Percentiles rank a stretch among this genome's conserved stretches.
Conservation (phyloP, 2,113 vertebrate species). For the Passer montanus region DNA sequence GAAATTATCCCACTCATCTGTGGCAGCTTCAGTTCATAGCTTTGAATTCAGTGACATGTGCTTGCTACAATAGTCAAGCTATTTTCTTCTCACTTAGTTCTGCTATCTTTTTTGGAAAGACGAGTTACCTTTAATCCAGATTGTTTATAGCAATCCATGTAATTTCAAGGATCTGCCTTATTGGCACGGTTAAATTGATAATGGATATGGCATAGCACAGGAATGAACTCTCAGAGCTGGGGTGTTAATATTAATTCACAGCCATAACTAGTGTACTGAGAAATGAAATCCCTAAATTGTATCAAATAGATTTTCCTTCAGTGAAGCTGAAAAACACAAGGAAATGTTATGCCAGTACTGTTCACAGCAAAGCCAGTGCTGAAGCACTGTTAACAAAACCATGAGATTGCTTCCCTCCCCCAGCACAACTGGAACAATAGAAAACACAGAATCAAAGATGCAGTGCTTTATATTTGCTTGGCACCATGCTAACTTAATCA, state of each 20-base stretch:
- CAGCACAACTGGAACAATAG: neutral
- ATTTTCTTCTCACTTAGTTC: neutral
- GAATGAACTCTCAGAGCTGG: neutral
- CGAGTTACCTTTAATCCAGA: neutral
- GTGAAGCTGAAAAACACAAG: neutral
- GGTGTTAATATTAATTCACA: neutral
- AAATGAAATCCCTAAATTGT: neutral
- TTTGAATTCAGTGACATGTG: neutral
- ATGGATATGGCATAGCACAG: neutral
- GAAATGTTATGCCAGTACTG: neutral
- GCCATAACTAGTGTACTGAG: neutral
- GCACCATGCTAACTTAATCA: conserved; percentile 37
- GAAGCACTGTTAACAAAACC: neutral
- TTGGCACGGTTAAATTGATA: neutral
- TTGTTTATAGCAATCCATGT: neutral
- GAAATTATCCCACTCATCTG: neutral
- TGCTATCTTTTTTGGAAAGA: neutral
- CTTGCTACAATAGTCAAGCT: neutral
- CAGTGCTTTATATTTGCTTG: conserved; percentile 28
- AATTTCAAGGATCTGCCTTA: neutral
- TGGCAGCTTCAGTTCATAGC: neutral
- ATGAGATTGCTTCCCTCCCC: neutral
- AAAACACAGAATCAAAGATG: neutral
- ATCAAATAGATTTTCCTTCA: neutral
- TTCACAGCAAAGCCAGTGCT: neutral